Evolutionary conservation across 2,888 invertebrate genomes (phyloP).

Genomic region (Megalurothrips usitatus): DNA sequence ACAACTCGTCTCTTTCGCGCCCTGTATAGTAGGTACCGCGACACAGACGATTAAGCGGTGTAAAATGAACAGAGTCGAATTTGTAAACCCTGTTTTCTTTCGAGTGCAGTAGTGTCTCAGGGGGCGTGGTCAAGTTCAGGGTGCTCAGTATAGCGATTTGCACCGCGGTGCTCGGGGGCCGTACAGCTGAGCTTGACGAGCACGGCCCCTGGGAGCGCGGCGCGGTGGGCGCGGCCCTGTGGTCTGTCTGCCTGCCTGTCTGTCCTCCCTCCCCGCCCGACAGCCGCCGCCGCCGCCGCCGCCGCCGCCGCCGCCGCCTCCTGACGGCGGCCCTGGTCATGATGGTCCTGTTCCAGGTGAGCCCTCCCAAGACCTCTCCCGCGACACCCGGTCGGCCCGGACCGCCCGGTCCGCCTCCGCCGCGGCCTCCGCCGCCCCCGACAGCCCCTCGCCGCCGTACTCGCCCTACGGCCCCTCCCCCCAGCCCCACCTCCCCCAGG

Average conservation of each 20-base stretch:
- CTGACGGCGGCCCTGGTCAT: not conserved
- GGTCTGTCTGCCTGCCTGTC: not conserved
- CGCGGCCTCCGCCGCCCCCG: not conserved
- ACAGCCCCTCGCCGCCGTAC: not conserved
- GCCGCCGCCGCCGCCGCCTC: not conserved
- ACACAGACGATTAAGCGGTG: no score
- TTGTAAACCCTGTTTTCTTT: no score
- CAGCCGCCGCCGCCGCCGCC: not conserved
- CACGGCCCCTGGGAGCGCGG: not conserved
- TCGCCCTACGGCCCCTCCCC: not conserved
- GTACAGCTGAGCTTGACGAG: not conserved
- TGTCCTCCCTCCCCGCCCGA: not conserved
- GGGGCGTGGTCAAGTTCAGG: no score
- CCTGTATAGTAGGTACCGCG: not conserved
- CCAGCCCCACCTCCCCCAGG: not conserved
- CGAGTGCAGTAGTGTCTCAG: no score
- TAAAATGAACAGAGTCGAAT: no score
- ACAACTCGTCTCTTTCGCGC: not conserved
- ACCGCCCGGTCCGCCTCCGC: not conserved
- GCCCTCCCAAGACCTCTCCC: not conserved
- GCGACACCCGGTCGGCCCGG: not conserved
- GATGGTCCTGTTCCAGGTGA: conserved; percentile 5
- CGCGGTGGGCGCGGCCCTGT: not conserved
- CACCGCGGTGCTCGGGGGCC: no score
- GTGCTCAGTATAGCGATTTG: no score